A percentile compares a stretch with the other conserved stretches of the same genome.
phyloP scores from a whole-genome alignment of 1,140 invertebrate species.

The Pseudomyrmex pallidus region DNA sequence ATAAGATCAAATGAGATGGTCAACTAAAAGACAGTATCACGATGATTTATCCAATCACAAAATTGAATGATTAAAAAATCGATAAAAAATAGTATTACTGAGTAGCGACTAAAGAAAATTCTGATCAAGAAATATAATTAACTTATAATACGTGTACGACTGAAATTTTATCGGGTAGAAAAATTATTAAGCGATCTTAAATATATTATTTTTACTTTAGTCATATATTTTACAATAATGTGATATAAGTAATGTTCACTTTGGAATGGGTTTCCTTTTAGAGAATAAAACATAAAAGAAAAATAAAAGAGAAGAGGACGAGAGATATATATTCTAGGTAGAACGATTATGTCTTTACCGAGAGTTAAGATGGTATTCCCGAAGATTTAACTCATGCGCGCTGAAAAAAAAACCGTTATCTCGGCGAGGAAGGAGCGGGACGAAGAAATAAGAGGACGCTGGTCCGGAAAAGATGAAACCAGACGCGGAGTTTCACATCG shows the following conservation, averaged over 20 bases:
- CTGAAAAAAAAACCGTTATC: not conserved
- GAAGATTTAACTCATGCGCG: slow-evolving; percentile 38
- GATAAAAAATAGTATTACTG: not conserved
- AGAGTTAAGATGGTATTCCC: slow-evolving; percentile 38
- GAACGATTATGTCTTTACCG: slow-evolving; percentile 52
- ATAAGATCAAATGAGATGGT: slow-evolving; percentile 32
- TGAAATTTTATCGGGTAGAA: not conserved
- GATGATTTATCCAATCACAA: slow-evolving; percentile 13
- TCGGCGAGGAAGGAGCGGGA: slow-evolving; percentile 21
- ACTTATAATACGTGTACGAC: not conserved
- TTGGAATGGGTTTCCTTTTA: not conserved
- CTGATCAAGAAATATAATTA: not conserved
- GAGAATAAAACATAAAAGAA: not conserved
- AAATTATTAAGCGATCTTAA: not conserved
- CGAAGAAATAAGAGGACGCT: slow-evolving; percentile 57
- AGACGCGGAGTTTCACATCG: slow-evolving; percentile 49
- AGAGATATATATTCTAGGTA: not conserved
- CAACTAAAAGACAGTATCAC: not conserved
- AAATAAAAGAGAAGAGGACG: not conserved
- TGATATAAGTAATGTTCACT: slow-evolving; percentile 6
- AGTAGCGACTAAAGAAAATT: not conserved
- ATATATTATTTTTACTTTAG: not conserved
- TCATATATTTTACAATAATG: not conserved
- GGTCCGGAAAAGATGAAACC: slow-evolving; percentile 53
- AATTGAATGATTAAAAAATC: slow-evolving; percentile 5